A percentile compares a stretch with the other conserved stretches of the same genome.
These are phyloP conservation scores for Eupithecia centaureata DNA, from an alignment of 2,888 invertebrate genomes.

Conservation along the genomic window DNA sequence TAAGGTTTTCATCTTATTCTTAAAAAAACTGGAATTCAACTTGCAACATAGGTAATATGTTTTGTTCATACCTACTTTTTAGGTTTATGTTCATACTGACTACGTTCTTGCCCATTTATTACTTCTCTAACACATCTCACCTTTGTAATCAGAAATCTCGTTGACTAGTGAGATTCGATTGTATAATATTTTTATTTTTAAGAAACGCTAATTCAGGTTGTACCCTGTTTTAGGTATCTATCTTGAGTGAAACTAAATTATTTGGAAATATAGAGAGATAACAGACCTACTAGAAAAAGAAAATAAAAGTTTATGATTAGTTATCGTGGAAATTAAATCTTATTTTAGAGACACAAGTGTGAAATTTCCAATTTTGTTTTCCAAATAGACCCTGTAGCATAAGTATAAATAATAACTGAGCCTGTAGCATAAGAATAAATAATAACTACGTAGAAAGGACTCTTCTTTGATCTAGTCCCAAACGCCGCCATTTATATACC, in stretches of 20 bases:
- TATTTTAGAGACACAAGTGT: too few species aligned
- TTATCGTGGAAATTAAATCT: too few species aligned
- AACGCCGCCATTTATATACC: too few species aligned
- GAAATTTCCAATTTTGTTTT: too few species aligned
- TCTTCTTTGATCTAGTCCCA: too few species aligned
- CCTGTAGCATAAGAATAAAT: too few species aligned
- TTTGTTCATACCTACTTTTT: not conserved
- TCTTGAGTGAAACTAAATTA: conserved; percentile 9
- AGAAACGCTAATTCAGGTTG: not conserved
- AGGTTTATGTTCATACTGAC: not conserved
- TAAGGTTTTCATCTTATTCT: too few species aligned
- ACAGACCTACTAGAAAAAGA: too few species aligned
- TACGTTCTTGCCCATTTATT: not conserved
- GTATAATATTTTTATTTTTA: conserved; percentile 16
- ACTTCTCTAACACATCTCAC: conserved; percentile 1
- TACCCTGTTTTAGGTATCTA: not conserved
- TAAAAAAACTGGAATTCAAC: not conserved
- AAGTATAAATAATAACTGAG: too few species aligned
- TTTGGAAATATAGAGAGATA: not conserved
- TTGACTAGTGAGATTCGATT: conserved; percentile 20
- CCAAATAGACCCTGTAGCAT: too few species aligned
- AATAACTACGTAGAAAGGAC: too few species aligned
- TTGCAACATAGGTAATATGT: not conserved
- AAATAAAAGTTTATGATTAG: too few species aligned
- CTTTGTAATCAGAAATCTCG: conserved; percentile 17